These are phyloP conservation scores for Montipora capricornis DNA, from an alignment of 64 coral and sea anemone genomes.

Conservation along the genomic window DNA sequence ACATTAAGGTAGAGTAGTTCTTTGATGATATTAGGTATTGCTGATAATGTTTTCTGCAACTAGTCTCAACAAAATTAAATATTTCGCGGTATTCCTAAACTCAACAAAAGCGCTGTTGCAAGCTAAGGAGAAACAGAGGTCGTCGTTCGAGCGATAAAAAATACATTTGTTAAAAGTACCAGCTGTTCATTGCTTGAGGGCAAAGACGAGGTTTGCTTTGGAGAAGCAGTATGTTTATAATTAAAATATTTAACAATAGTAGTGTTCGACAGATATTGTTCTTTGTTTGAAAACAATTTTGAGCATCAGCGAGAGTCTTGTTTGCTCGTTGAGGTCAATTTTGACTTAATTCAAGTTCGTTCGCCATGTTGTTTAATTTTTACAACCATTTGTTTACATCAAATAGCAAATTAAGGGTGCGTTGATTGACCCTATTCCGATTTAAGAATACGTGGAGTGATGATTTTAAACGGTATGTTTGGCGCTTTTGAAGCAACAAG, in stretches of 20 bases:
- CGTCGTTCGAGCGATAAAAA: not conserved
- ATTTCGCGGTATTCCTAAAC: not conserved
- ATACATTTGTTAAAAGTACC: not conserved
- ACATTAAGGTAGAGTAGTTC: too few species aligned
- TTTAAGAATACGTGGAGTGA: too few species aligned
- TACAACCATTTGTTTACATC: too few species aligned
- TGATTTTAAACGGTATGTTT: too few species aligned
- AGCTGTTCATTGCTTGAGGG: conserved; percentile 3
- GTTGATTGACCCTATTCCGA: too few species aligned
- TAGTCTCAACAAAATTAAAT: not conserved
- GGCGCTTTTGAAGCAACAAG: too few species aligned
- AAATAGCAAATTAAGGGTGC: too few species aligned
- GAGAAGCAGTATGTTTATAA: not conserved
- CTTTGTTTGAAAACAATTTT: conserved; percentile 6
- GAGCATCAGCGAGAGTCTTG: not conserved
- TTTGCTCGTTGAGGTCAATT: not conserved
- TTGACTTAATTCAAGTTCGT: too few species aligned
- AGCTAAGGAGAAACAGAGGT: not conserved
- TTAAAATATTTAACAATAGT: not conserved
- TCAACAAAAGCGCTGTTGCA: not conserved
- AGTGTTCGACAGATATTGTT: not conserved
- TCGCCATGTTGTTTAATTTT: too few species aligned
- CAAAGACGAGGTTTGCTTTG: not conserved
- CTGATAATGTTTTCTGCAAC: not conserved
- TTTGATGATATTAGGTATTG: not conserved